Evolutionary conservation across 2,113 vertebrate genomes (phyloP), one percentile per base, ranked within the genome.

Genomic region (Sphaerodactylus townsendi): DNA sequence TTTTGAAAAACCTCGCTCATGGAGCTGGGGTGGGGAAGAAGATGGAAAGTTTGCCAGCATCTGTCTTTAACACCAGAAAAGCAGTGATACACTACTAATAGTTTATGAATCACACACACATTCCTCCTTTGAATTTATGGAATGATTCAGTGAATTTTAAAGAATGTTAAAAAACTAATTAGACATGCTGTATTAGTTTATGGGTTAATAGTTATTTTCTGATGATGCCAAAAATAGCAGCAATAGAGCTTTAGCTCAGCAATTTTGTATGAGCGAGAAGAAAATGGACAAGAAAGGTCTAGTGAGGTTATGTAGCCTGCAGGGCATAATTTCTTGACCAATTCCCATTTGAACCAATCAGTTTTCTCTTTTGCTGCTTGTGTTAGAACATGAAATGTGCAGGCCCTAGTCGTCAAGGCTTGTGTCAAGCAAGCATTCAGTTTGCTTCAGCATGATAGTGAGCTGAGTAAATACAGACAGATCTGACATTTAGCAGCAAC

Each of bases 371-470:
- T 92, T 83, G 78, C 80, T 90, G 92, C 89, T 90, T 77, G 59
- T 75, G 88, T 87, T 90, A 90, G 82, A 91, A 41, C 70, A 72
- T 79, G 79, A 73, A 73, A 37, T 74, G 72, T 88, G 88, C 50
- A 88, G 81, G 74, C 41, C 76, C 87, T 77, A 75, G 79, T 91
- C 88, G 87, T 79, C 65, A 82, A 95, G 89, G 88, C 91, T 93
- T 88, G 95, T 93, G 93, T 88, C 85, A 92, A 94, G 87, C 87
- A 94, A 95, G 93, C 82, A 89, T 88, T 91, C 87, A 79, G 48
- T 90, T 87, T 85, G 59, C 85, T 93, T 95, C 89, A 94, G 88
- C 83, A 85, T 86, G 89, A 88, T 25, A 73, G 50, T 56, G 30
- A 77, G 83, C 69, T 90, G 74, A 89, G 92, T 87, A 94, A 93